Evolutionary conservation across 2,888 invertebrate genomes (phyloP), one percentile per base, ranked within the genome.

Genomic region (Lycia hirtaria): DNA sequence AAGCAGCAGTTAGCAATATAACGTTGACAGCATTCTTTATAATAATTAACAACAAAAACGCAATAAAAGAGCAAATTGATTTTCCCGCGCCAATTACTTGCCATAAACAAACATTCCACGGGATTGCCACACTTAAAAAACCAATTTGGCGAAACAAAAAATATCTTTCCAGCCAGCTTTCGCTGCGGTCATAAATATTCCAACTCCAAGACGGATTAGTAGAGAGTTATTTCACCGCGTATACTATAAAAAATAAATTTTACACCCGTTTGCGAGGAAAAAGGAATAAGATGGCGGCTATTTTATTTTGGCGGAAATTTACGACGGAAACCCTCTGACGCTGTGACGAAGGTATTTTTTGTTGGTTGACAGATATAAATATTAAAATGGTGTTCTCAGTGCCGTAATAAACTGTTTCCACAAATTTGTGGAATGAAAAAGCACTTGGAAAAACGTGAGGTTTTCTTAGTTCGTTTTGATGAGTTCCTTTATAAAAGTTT

Each of bases 301-400:
- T 56, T 56, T 56, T 45, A 40, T 51, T 56, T 51, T 41, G 40
- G 45, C 44, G 60, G 38, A 37, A 64, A 57, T 64, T 68, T 64
- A 64, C 61, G 58, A 48, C 51, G 26, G 35, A 47, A 45, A 12
- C 44, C 44, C 20, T 44, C 41, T 44, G n/a, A n/a, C n/a, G n/a
- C n/a, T n/a, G 57, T 61, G 61, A 64, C 56, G 61, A 54, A 56
- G 56, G 58, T 51, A 20, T 53, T 58, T 57, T 61, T 56, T 59
- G 50, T 51, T 51, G 54, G 45, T 49, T 59, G 61, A 56, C 56
- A 55, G 60, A 49, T 52, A 61, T 59, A 56, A 53, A 60, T 60
- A 64, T 41, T 61, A 52, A 58, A 55, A 54, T 17, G 51, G 17
- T 47, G 20, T 49, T 57, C 51, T 52, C 20, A 40, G 40, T 22